Conservation (phyloP, 2,113 vertebrate genomes). For the Herpetotheres cachinnans region DNA sequence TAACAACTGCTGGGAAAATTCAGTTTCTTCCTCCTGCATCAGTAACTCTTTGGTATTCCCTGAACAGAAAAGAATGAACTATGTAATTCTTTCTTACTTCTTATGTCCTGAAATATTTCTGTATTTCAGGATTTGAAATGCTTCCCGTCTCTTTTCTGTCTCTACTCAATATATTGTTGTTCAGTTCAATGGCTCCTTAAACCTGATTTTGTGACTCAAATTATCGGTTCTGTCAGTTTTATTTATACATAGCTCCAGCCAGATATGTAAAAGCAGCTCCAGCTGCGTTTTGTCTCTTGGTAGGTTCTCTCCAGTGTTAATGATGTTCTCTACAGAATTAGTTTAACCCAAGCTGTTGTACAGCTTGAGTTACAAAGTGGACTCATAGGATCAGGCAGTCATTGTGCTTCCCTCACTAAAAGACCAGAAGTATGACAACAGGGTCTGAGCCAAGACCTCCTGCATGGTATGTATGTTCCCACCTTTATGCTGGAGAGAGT, state of each 20-base stretch:
- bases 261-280: not conserved
- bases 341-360: not conserved
- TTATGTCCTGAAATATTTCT: not conserved
- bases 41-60: not conserved
- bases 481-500: not conserved
- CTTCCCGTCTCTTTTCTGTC: not conserved
- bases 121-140: not conserved
- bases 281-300: not conserved
- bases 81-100: not conserved
- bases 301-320: not conserved
- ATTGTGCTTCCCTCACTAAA: not conserved
- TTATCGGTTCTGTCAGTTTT: not conserved
- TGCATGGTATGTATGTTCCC: rapidly evolving
- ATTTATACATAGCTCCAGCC: not conserved
- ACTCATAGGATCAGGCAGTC: not conserved
- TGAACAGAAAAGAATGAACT: not conserved
- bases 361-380: not conserved
- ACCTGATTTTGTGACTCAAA: not conserved
- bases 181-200: not conserved
- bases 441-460: not conserved
- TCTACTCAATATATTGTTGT: not conserved
- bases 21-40: not conserved
- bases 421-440: not conserved
- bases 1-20: not conserved
- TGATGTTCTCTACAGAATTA: not conserved